A percentile compares a stretch with the other conserved stretches of the same genome.
phyloP scores from a whole-genome alignment of 2,797 vertebrate genomes.

The Kryptolebias ocellatus region DNA sequence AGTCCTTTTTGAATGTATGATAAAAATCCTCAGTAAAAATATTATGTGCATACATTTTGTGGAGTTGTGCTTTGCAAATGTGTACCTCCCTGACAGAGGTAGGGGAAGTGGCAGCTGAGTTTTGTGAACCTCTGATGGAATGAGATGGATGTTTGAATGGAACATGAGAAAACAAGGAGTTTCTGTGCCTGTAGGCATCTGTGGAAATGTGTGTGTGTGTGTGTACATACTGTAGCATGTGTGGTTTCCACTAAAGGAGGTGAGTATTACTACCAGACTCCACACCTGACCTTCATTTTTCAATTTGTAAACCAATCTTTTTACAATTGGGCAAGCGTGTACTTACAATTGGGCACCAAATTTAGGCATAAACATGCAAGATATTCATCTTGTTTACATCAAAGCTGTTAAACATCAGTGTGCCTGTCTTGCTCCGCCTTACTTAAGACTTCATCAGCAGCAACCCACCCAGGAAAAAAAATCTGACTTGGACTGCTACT shows the following conservation, averaged over 20 bases:
- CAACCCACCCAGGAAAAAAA: conserved; percentile 48
- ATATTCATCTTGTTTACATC: conserved; percentile 85
- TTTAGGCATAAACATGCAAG: conserved; percentile 80
- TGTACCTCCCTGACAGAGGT: conserved; percentile 25
- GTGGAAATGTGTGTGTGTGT: conserved; percentile 8
- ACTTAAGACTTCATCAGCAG: conserved; percentile 47
- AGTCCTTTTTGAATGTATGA: conserved; percentile 78
- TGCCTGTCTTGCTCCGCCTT: conserved; percentile 32
- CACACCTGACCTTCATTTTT: conserved; percentile 84
- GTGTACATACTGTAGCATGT: conserved; percentile 40
- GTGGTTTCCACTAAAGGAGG: conserved; percentile 45
- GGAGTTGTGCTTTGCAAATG: conserved; percentile 37
- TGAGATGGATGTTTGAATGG: conserved; percentile 27
- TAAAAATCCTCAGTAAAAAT: conserved; percentile 69
- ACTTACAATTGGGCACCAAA: conserved; percentile 78
- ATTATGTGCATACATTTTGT: conserved; percentile 58
- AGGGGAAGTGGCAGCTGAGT: conserved; percentile 15
- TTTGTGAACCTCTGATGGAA: conserved; percentile 23
- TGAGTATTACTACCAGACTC: conserved; percentile 67
- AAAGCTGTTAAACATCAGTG: conserved; percentile 67
- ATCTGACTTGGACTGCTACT: conserved; percentile 35
- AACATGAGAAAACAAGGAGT: conserved; percentile 23
- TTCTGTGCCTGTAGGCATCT: conserved; percentile 33
- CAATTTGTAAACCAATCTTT: conserved; percentile 85
- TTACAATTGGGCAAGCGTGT: conserved; percentile 70